Evolutionary conservation across 2,888 invertebrate genomes (phyloP), one percentile per base, ranked within the genome.

Genomic region (Parelbella ahira): DNA sequence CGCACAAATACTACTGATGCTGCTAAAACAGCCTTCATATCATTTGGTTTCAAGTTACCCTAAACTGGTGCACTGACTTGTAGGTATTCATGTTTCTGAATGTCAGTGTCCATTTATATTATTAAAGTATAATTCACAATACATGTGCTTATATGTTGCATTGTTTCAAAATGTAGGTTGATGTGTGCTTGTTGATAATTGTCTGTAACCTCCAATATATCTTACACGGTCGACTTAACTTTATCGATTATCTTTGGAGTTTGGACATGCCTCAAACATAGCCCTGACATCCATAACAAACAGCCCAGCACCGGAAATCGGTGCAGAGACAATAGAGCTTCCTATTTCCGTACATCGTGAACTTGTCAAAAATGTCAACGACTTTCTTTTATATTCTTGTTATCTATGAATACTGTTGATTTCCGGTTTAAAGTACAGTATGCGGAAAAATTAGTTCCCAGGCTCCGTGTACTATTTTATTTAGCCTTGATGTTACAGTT

Each of bases 271-370:
- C 38, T 28, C 27, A 50, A 46, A 28, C 25, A 58, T 44, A 62
- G 63, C 73, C 75, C 68, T 72, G 68, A 78, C 78, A 76, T 69
- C 64, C 48, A 50, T 51, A 47, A 34, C 44, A 49, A 49, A 55
- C 45, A 49, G 47, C 49, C 49, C 45, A 56, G 46, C 56, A 59
- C 70, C 69, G 77, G 72, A 74, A 68, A 54, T 43, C 60, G 46
- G 57, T 50, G 58, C 62, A 64, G 54, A 48, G 55, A 41, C 56
- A 63, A 61, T 63, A 47, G 52, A 48, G 56, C 63, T 81, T 81
- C 78, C 83, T 74, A 57, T 64, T 74, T 81, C 81, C 81, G 69
- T 57, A 51, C 61, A 58, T 62, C 60, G 55, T 56, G 51, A 60
- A 56, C 58, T 55, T 65, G 68, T 68, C 65, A 54, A 60, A 50